These are phyloP conservation scores for Cuniculus paca DNA, from an alignment of 2,797 vertebrate genomes.

Conservation along the genomic window DNA sequence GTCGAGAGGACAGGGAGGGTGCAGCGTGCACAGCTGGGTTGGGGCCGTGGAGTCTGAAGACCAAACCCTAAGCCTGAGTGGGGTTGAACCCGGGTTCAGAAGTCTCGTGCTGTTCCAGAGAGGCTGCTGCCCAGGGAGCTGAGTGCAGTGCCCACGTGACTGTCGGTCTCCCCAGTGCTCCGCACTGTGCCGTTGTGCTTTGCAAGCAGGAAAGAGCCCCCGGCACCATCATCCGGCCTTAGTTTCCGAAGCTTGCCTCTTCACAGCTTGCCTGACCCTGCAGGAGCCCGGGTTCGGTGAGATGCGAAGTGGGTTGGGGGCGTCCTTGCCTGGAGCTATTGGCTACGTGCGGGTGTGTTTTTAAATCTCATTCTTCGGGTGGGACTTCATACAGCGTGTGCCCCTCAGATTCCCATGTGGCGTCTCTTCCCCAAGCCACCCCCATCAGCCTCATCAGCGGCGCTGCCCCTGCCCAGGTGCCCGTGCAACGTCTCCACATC, in stretches of 20 bases:
- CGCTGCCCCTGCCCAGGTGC: background rate
- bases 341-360: background rate
- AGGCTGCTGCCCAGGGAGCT: background rate
- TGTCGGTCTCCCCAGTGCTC: too few species aligned
- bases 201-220: background rate
- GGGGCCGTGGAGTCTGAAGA: background rate
- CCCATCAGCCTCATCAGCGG: background rate
- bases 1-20: background rate
- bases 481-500: background rate
- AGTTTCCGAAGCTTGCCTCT: background rate
- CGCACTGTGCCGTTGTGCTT: background rate
- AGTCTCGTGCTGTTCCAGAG: background rate
- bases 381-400: background rate
- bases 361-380: background rate
- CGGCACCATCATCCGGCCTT: background rate
- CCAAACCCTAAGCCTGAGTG: background rate
- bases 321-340: background rate
- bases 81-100: background rate
- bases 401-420: background rate
- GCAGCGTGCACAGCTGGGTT: background rate
- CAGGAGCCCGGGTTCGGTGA: background rate
- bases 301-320: background rate
- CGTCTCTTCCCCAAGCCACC: background rate
- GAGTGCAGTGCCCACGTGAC: background rate
- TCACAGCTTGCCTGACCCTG: background rate